Evolutionary conservation across 2,888 invertebrate species (phyloP).

Genomic region (Ichneumon xanthorius): DNA sequence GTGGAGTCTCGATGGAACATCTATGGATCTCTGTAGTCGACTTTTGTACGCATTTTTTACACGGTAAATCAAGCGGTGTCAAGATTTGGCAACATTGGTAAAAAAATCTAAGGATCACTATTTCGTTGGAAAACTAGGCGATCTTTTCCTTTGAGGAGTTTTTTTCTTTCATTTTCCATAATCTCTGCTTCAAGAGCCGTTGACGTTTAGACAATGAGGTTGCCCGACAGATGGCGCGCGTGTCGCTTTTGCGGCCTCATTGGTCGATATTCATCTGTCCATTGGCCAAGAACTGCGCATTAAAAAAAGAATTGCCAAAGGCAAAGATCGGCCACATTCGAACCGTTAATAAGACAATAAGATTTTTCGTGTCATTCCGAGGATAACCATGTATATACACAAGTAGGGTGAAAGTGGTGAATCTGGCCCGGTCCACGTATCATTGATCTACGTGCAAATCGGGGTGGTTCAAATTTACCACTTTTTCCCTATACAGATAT

Average conservation of each 20-base stretch:
- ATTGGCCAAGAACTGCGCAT: background rate
- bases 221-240: background rate
- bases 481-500: slow-evolving; percentile 22
- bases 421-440: background rate
- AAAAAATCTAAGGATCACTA: background rate
- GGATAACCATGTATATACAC: background rate
- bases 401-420: background rate
- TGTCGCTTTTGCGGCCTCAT: background rate
- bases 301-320: background rate
- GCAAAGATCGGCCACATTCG: background rate
- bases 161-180: background rate
- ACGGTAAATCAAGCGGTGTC: background rate
- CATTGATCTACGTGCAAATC: background rate
- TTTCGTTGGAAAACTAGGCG: background rate
- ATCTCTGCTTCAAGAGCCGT: background rate
- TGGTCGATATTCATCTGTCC: background rate
- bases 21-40: background rate
- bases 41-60: background rate
- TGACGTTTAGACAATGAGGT: background rate
- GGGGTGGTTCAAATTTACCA: background rate
- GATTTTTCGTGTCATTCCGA: background rate
- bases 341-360: background rate
- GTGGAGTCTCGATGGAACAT: background rate
- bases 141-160: background rate
- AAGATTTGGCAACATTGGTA: background rate